A percentile compares a stretch with the other conserved stretches of the same genome.
These are phyloP conservation scores for Notodromas monacha DNA, from an alignment of 2,888 invertebrate genomes.

Conservation along the genomic window DNA sequence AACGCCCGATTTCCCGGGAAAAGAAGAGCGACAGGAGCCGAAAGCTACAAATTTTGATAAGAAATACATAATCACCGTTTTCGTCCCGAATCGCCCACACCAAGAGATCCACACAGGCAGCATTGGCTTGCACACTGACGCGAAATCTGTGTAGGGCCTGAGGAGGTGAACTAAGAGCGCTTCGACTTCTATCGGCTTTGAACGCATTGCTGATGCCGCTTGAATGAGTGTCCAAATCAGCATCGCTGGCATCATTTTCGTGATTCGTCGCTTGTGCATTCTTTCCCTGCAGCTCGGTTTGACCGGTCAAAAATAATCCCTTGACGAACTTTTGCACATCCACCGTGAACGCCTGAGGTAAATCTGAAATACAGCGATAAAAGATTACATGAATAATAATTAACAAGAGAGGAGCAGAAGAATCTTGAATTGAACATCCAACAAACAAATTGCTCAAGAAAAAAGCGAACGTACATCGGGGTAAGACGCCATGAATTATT, in stretches of 20 bases:
- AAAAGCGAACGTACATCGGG: neutral
- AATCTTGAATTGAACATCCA: too few relatives aligned
- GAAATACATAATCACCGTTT: slow-evolving; percentile 49
- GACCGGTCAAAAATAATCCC: slow-evolving; percentile 59
- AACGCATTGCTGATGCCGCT: too few relatives aligned
- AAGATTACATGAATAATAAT: too few relatives aligned
- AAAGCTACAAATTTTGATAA: too few relatives aligned
- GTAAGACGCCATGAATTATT: neutral
- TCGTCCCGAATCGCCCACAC: slow-evolving; percentile 96
- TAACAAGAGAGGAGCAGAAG: too few relatives aligned
- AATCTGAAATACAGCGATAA: slow-evolving; percentile 20
- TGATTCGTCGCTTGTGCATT: slow-evolving; percentile 42
- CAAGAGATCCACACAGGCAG: slow-evolving; percentile 78
- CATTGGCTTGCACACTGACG: slow-evolving; percentile 81
- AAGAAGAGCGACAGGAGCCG: too few relatives aligned
- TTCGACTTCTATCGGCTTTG: too few relatives aligned
- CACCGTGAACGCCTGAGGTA: slow-evolving; percentile 59
- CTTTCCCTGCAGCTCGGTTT: slow-evolving; percentile 58
- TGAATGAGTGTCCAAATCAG: too few relatives aligned
- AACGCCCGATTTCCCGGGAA: too few relatives aligned
- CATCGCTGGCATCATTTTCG: slow-evolving; percentile 46
- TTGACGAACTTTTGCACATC: slow-evolving; percentile 71
- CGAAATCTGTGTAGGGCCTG: slow-evolving; percentile 52
- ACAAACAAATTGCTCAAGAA: slow-evolving; percentile 6
- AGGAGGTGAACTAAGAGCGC: too few relatives aligned